Percentiles rank a stretch among this genome's conserved stretches.
Conservation (phyloP, 2,797 vertebrate species). For the Merluccius polli region DNA sequence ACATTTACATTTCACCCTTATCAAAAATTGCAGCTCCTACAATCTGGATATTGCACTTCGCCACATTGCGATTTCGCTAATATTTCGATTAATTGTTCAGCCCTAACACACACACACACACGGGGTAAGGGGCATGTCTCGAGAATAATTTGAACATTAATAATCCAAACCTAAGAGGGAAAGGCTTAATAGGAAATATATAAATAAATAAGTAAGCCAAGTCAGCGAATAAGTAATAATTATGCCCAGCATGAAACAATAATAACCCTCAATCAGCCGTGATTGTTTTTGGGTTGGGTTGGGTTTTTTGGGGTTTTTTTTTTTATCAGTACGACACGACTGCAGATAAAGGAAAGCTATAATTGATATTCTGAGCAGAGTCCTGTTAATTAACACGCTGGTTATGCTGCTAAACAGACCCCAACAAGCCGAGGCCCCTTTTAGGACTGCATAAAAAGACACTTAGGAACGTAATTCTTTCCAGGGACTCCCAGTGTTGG, state of each 20-base stretch:
- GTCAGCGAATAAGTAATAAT: slow-evolving; percentile 51
- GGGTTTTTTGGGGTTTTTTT: neutral
- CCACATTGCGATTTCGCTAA: no score
- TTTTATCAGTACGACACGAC: slow-evolving; percentile 54
- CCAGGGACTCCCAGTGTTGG: slow-evolving; percentile 40
- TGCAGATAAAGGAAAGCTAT: slow-evolving; percentile 57
- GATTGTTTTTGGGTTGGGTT: slow-evolving; percentile 48
- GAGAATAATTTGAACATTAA: neutral
- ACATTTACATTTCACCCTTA: no score
- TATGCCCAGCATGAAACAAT: slow-evolving; percentile 56
- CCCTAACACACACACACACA: neutral
- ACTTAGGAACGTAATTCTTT: slow-evolving; percentile 48
- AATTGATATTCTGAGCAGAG: slow-evolving; percentile 71
- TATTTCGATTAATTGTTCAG: no score
- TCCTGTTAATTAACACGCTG: slow-evolving; percentile 71
- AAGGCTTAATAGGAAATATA: slow-evolving; percentile 29
- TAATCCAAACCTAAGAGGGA: slow-evolving; percentile 12
- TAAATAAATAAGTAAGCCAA: slow-evolving; percentile 35
- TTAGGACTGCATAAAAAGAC: slow-evolving; percentile 64
- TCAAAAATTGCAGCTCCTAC: no score
- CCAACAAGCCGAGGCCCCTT: slow-evolving; percentile 54
- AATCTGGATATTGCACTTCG: no score
- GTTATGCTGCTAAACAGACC: slow-evolving; percentile 70
- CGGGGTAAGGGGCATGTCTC: neutral
- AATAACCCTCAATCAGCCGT: slow-evolving; percentile 58